Conservation (phyloP, 2,888 invertebrate species). For the Halictus quadricinctus region DNA sequence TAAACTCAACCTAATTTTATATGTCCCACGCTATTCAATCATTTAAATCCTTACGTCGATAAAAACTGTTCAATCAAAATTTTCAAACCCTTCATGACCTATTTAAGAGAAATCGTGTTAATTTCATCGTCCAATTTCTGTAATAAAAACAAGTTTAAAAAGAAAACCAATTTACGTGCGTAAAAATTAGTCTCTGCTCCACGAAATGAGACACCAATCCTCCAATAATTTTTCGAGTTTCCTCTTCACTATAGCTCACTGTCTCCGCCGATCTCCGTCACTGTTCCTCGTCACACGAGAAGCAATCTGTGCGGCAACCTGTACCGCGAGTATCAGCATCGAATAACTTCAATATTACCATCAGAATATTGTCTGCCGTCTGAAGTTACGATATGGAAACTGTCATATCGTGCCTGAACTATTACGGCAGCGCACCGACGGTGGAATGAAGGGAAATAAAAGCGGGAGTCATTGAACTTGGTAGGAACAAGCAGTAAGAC, state of each 20-base stretch:
- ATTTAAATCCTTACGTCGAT: no score
- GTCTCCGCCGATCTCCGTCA: not conserved
- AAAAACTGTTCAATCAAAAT: no score
- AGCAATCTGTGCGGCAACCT: not conserved
- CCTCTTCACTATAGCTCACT: not conserved
- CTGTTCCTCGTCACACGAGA: not conserved
- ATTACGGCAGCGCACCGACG: not conserved
- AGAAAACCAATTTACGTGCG: no score
- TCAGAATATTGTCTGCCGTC: constrained; percentile 3
- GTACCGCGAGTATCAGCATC: constrained; percentile 3
- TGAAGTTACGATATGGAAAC: not conserved
- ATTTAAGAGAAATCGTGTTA: not conserved
- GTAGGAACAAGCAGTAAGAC: not conserved
- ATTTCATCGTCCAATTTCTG: no score
- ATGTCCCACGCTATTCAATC: not conserved
- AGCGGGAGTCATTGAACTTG: not conserved
- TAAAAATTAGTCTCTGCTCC: not conserved
- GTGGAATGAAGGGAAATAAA: not conserved
- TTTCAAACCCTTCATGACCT: no score
- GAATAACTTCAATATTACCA: constrained; percentile 6
- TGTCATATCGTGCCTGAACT: not conserved
- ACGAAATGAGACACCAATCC: not conserved
- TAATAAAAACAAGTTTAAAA: no score
- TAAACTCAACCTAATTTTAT: not conserved
- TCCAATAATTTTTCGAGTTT: not conserved